phyloP scores from a whole-genome alignment of 30 jellyfish, hydroid and myxozoan species.

The Chrysaora quinquecirrha region DNA sequence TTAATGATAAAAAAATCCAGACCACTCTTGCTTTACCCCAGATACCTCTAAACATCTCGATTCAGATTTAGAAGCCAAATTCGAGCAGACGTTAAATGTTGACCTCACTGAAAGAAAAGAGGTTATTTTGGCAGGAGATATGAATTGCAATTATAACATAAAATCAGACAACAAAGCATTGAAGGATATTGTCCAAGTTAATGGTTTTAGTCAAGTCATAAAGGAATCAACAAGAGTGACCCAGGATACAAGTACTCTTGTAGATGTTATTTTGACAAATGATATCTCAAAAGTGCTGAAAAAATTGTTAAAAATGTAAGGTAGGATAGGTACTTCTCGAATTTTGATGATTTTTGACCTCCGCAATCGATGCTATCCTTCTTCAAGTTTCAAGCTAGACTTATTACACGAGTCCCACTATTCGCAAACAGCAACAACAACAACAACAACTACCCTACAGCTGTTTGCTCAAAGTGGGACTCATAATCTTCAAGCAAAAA shows the following conservation, averaged over 20 bases:
- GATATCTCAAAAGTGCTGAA: neutral
- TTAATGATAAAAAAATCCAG: neutral
- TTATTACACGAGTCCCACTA: too few relatives aligned
- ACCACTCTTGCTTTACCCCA: conserved; percentile 1
- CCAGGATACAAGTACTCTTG: neutral
- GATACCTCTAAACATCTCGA: neutral
- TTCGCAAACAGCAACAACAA: too few relatives aligned
- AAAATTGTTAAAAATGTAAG: too few relatives aligned
- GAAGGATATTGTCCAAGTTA: conserved; percentile 4
- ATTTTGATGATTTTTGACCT: too few relatives aligned
- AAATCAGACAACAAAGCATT: neutral
- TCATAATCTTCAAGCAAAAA: too few relatives aligned
- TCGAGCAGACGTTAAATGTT: neutral
- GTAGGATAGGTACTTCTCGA: too few relatives aligned
- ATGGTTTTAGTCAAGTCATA: conserved; percentile 11
- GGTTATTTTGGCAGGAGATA: conserved; percentile 5
- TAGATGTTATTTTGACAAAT: conserved; percentile 1
- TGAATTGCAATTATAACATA: conserved; percentile 1
- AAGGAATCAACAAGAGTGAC: conserved; percentile 4
- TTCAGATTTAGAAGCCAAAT: neutral
- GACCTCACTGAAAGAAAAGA: neutral
- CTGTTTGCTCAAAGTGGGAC: too few relatives aligned
- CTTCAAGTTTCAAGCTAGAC: too few relatives aligned
- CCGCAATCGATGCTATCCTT: too few relatives aligned
- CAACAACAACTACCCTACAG: too few relatives aligned